Evolutionary conservation across 2,888 invertebrate genomes (phyloP).

Genomic region (Micropterix aruncella): DNA sequence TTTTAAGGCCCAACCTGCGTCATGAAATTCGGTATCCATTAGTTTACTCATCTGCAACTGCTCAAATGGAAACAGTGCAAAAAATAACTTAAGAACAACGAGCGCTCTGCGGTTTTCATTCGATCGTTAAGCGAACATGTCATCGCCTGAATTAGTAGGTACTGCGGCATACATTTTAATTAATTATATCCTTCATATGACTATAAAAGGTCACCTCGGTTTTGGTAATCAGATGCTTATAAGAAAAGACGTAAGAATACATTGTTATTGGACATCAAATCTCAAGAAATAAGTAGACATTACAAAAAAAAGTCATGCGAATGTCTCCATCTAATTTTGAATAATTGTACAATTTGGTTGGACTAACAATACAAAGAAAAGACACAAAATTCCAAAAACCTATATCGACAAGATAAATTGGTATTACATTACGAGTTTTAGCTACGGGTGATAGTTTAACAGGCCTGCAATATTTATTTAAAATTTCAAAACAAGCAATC

Average conservation of each 20-base stretch:
- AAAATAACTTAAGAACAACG: no score
- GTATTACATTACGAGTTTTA: slow-evolving; percentile 9
- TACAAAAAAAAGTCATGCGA: slow-evolving; percentile 7
- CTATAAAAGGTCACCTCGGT: slow-evolving; percentile 9
- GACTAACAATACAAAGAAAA: slow-evolving; percentile 7
- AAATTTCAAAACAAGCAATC: slow-evolving; percentile 9
- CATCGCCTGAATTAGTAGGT: slow-evolving; percentile 8
- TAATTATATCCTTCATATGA: slow-evolving; percentile 8
- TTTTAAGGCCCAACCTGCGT: no score
- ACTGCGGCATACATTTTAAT: slow-evolving; percentile 10
- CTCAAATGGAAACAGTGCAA: no score
- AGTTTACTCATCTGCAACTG: no score
- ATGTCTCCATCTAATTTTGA: slow-evolving; percentile 7
- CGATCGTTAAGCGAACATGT: no score
- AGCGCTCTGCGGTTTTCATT: no score
- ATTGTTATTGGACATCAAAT: no score
- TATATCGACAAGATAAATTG: slow-evolving; percentile 8
- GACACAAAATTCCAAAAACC: slow-evolving; percentile 7
- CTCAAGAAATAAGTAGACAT: slow-evolving; percentile 8
- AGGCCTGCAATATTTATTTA: slow-evolving; percentile 9
- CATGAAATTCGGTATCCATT: no score
- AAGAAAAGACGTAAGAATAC: slow-evolving; percentile 8
- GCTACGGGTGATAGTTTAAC: slow-evolving; percentile 9
- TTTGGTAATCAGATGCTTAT: slow-evolving; percentile 10
- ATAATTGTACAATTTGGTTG: no score